A percentile compares a stretch with the other conserved stretches of the same genome.
These are phyloP conservation scores for Alviniconcha strummeri DNA, from an alignment of 2,888 invertebrate genomes.

Conservation along the genomic window DNA sequence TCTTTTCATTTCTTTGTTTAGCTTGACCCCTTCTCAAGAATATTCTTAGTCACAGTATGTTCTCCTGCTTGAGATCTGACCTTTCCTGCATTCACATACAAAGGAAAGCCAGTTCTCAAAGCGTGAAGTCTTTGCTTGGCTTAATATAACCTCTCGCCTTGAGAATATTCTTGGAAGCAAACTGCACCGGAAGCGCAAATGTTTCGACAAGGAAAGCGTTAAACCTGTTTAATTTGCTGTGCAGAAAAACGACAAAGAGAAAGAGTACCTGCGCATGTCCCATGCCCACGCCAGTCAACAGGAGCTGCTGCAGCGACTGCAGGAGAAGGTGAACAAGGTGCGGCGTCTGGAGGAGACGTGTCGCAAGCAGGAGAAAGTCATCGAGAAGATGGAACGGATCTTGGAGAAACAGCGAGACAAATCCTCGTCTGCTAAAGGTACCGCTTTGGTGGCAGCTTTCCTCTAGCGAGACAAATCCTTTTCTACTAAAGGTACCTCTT, in stretches of 20 bases:
- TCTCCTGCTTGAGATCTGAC: too few relatives aligned
- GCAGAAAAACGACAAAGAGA: slow-evolving; percentile 70
- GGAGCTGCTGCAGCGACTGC: slow-evolving; percentile 61
- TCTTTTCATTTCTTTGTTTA: too few relatives aligned
- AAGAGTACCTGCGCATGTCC: slow-evolving; percentile 59
- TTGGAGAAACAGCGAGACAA: slow-evolving; percentile 55
- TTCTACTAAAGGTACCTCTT: not conserved
- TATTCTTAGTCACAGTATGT: too few relatives aligned
- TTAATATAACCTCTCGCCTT: too few relatives aligned
- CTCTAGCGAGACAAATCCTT: not conserved
- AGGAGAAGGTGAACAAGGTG: slow-evolving; percentile 64
- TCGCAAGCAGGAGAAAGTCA: slow-evolving; percentile 70
- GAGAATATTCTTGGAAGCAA: too few relatives aligned
- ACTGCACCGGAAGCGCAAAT: too few relatives aligned
- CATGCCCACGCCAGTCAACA: slow-evolving; percentile 65
- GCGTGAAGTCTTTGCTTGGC: too few relatives aligned
- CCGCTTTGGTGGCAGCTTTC: not conserved
- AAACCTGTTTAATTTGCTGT: not conserved
- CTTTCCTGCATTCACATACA: too few relatives aligned
- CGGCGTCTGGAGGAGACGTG: slow-evolving; percentile 68
- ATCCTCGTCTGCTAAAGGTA: slow-evolving; percentile 34
- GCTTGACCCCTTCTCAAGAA: too few relatives aligned
- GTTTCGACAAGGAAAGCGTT: too few relatives aligned
- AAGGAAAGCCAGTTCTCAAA: too few relatives aligned
- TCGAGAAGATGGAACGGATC: slow-evolving; percentile 69